Base-by-base conservation (phyloP, 2,797 vertebrate genomes). In the Ataeniobius toweri region DNA sequence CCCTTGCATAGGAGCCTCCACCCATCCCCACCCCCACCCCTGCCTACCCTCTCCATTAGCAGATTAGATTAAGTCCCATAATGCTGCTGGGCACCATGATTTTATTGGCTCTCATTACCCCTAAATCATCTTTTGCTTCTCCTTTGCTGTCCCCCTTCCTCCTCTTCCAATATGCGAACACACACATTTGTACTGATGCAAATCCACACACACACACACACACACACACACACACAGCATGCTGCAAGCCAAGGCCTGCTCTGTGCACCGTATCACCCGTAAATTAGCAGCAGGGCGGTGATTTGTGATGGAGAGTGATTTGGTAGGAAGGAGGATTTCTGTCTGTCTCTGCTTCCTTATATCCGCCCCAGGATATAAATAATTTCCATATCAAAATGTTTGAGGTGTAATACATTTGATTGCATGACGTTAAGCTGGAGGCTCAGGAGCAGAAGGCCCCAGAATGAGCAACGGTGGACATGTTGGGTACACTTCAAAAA, bases 51-150 rank as follows among this genome's bases (percentile, higher is more conserved):
- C 90, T 92, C 89, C 91, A 93, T 94, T 94, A 94, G 92, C 86
- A 92, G 92, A 94, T 94, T 94, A 94, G 91, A 93, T 95, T 95
- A 94, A 91, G 90, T 90, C 91, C 88, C 89, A 90, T 93, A 93
- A 93, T 93, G 86, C 92, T 75, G 80, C 89, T 89, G 92, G 93
- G 94, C 91, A 92, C 89, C 84, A 83, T 93, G 90, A 93, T 93
- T 93, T 94, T 94, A 92, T 92, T 80, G 89, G 86, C 94, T 93
- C 91, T 91, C 91, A 94, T 95, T 94, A 94, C 90, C 88, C 90
- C 89, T 92, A 92, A 90, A 94, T 93, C 94, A 94, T 92, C 88
- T 87, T 86, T 89, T 88, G 85, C 86, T 79, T 88, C 85, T 74
- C 53, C 84, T 80, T 56, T 46, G 6, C 67, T 36, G 36, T 36